These are phyloP conservation scores for Lycaon pictus DNA, from an alignment of 2,113 vertebrate species.

Conservation along the genomic window DNA sequence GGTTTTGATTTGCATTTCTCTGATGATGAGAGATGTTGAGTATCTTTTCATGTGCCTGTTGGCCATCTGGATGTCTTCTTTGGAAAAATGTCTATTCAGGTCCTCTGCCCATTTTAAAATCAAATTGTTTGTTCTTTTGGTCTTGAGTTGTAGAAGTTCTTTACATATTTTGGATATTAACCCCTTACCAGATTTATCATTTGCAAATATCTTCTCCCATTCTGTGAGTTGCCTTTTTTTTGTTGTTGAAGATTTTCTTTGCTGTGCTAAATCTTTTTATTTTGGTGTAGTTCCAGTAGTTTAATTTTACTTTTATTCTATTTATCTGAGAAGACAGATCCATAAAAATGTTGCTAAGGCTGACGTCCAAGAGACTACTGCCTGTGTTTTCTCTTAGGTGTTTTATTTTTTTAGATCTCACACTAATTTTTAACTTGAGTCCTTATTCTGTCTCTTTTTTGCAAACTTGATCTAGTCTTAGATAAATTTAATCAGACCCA, in stretches of 20 bases:
- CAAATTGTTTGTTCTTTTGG: not conserved
- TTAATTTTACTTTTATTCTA: not conserved
- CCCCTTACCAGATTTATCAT: not conserved
- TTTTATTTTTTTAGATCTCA: not conserved
- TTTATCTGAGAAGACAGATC: not conserved
- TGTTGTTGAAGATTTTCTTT: not conserved
- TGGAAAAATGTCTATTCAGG: not conserved
- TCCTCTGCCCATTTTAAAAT: not conserved
- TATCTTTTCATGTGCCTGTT: not conserved
- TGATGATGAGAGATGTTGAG: not conserved
- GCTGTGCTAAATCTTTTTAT: not conserved
- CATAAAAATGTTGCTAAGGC: not conserved
- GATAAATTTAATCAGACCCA: not conserved
- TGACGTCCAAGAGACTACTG: not conserved
- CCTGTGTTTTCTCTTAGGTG: not conserved
- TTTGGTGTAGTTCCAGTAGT: not conserved
- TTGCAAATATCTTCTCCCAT: not conserved
- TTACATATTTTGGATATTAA: not conserved
- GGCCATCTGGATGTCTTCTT: not conserved
- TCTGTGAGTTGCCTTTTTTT: not conserved
- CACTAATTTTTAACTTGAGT: not conserved
- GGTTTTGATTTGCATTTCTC: not conserved
- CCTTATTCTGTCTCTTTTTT: not conserved
- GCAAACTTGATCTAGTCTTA: not conserved
- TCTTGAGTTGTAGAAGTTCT: not conserved